Evolutionary conservation across 37 sponge, comb jelly and placozoan genomes (phyloP), one percentile per base, ranked within the genome.

Genomic region (Mnemiopsis leidyi): DNA sequence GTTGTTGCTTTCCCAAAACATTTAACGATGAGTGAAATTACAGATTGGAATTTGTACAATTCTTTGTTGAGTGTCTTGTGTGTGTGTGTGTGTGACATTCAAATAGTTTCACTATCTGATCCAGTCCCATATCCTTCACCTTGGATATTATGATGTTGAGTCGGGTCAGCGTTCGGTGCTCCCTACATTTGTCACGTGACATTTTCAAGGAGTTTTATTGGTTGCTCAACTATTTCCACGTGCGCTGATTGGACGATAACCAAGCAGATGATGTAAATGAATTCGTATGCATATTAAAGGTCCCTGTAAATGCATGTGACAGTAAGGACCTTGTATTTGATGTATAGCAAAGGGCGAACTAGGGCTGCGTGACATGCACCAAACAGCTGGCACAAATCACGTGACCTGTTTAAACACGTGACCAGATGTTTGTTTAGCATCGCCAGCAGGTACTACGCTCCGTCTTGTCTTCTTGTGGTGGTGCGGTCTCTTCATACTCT

Each of bases 231-330:
- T 5, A 5, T 18, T 18, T 48, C 61, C 61, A 48, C 61, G 61
- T 5, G 9, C 61, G 61, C 9, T 48, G 61, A 48, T 48, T 48
- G 61, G 61, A 48, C 13, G 61, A 48, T 18, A 48, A 48, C 61
- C 5, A 5, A 13, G 61, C 61, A 48, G 61, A 48, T 48, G 79
- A 77, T 77, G 36, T 77, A 77, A 77, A 77, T 77, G 79, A 77
- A 13, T 77, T 77, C 32, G 79, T 77, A 77, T 77, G 79, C 79
- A 77, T 32, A 77, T 77, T 77, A 77, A 34, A 32, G 73, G 73
- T 25, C 79, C 20, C 20, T 26, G 79, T 77, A 32, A 77, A 77
- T 77, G 79, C 79, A 34, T 77, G 79, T 69, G 23, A 69, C 9
- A 5, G 61, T 48, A 13, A 48, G 13, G 61, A 18, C 61, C 61